phyloP scores from a whole-genome alignment of 1,140 invertebrate species.

The Hestina assimilis region DNA sequence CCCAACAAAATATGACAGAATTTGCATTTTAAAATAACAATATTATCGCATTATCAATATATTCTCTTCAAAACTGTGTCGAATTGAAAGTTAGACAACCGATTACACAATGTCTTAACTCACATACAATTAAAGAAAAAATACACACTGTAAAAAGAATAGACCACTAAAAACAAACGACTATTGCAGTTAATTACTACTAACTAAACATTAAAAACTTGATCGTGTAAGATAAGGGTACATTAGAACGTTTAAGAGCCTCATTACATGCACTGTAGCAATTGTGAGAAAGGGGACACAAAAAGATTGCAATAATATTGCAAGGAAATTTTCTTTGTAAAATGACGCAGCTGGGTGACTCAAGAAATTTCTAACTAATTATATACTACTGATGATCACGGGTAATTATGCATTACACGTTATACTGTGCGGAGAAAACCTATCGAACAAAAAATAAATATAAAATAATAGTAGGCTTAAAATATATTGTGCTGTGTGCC shows the following conservation, averaged over 20 bases:
- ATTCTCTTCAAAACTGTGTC: no score
- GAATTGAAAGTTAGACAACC: no score
- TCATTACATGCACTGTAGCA: slow-evolving; percentile 22
- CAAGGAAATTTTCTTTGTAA: slow-evolving; percentile 22
- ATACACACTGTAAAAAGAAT: background rate
- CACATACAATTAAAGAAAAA: background rate
- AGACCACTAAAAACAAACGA: background rate
- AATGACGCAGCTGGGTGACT: slow-evolving; percentile 44
- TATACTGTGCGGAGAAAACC: no score
- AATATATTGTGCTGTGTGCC: no score
- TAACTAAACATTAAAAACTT: background rate
- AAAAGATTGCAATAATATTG: slow-evolving; percentile 23
- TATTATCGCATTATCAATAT: no score
- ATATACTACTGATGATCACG: slow-evolving; percentile 30
- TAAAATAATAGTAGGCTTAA: no score
- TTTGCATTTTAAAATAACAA: no score
- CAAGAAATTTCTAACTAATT: slow-evolving; percentile 55
- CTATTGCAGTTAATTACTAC: background rate
- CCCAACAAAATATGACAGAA: no score
- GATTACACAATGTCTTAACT: no score
- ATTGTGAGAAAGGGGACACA: slow-evolving; percentile 23
- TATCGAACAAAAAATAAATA: no score
- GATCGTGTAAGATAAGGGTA: background rate
- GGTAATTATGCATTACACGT: no score
- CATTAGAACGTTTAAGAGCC: slow-evolving; percentile 9